Conservation (phyloP, 2,113 vertebrate species). For the Hippoglossus stenolepis region DNA sequence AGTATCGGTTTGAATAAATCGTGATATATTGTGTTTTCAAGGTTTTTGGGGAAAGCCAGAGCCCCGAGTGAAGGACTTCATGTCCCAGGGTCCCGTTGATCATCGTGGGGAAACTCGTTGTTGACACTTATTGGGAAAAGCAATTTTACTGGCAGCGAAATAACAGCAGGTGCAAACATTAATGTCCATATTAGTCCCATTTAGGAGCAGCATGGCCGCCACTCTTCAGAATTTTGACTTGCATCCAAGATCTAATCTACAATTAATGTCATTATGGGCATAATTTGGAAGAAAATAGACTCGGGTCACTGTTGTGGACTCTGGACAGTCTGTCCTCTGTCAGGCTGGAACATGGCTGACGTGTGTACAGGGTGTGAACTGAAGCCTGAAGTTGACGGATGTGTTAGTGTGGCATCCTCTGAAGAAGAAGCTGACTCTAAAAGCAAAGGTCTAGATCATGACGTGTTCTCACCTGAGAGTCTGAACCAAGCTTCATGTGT, state of each 20-base stretch:
- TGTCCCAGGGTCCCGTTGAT: background rate
- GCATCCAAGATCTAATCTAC: no score
- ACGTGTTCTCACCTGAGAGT: no score
- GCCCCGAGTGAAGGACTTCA: no score
- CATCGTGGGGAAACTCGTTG: background rate
- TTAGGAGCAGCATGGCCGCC: background rate
- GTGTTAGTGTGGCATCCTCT: no score
- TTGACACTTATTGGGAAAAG: background rate
- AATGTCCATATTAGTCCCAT: background rate
- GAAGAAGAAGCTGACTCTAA: no score
- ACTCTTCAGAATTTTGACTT: background rate
- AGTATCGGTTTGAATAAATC: no score
- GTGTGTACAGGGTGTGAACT: no score
- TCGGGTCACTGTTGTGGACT: background rate
- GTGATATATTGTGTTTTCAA: no score
- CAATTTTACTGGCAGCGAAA: background rate
- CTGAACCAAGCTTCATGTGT: no score
- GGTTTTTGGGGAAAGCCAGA: background rate
- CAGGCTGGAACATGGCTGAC: background rate
- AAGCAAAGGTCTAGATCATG: no score
- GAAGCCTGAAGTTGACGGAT: no score
- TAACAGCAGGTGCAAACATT: background rate
- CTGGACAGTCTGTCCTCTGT: background rate
- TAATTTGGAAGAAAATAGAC: background rate
- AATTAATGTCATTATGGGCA: background rate